Evolutionary conservation across 2,797 vertebrate species (phyloP).

Genomic region (Liasis olivaceus): DNA sequence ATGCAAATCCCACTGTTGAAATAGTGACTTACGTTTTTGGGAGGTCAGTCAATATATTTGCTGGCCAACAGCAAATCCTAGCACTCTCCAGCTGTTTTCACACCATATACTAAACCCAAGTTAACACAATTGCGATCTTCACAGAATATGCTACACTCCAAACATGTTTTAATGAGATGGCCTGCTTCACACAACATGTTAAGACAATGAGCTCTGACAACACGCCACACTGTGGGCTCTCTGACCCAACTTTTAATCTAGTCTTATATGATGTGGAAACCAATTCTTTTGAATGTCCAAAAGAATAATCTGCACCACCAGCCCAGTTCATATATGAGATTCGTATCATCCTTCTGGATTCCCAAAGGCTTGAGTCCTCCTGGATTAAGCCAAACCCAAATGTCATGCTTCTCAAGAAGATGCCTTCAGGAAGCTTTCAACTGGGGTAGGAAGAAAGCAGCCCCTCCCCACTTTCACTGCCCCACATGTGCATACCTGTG

Average conservation of each 20-base stretch:
- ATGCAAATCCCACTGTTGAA: background rate
- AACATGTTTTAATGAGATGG: background rate
- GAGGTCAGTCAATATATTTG: background rate
- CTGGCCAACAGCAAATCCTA: background rate
- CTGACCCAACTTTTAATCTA: background rate
- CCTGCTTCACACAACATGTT: background rate
- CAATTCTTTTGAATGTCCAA: background rate
- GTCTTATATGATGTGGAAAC: background rate
- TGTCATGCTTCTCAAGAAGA: background rate
- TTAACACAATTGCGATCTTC: background rate
- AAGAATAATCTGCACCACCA: background rate
- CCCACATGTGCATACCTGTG: background rate
- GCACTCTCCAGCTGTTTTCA: background rate
- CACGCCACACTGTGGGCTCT: background rate
- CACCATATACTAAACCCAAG: background rate
- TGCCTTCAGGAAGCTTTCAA: background rate
- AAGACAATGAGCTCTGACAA: background rate
- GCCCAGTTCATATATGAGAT: background rate
- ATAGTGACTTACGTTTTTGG: background rate
- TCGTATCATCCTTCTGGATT: background rate
- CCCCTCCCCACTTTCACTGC: too few relatives aligned
- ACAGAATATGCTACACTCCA: background rate
- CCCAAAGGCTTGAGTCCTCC: background rate
- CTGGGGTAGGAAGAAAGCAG: background rate
- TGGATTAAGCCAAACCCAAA: background rate